phyloP scores from a whole-genome alignment of 2,113 vertebrate genomes.

The Anolis carolinensis region DNA sequence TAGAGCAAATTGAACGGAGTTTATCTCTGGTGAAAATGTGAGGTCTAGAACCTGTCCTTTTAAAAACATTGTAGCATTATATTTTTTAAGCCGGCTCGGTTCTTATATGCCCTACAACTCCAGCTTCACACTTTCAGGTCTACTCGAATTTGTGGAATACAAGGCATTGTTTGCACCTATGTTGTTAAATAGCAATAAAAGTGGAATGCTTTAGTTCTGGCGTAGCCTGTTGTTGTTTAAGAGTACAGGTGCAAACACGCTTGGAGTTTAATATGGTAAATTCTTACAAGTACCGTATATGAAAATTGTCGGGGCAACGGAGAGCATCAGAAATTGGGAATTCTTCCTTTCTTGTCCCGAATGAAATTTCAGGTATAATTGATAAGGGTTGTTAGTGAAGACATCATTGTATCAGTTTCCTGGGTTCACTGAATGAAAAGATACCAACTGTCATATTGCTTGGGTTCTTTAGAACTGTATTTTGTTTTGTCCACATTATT shows the following conservation, averaged over 20 bases:
- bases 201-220: not conserved
- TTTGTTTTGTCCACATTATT: slow-evolving; percentile 10
- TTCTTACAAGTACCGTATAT: not conserved
- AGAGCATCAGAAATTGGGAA: slow-evolving; percentile 28
- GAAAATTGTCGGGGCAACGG: slow-evolving; percentile 24
- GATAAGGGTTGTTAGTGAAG: slow-evolving; percentile 27
- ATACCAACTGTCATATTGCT: not conserved
- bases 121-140: slow-evolving; percentile 18
- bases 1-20: slow-evolving; percentile 31
- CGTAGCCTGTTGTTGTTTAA: not conserved
- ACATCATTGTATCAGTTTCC: slow-evolving; percentile 54
- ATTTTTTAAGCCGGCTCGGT: slow-evolving; percentile 35
- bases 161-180: not conserved
- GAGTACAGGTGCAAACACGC: not conserved
- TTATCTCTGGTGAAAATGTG: not conserved
- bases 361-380: slow-evolving; percentile 41
- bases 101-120: slow-evolving; percentile 21
- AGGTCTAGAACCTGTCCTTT: slow-evolving; percentile 30
- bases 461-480: not conserved
- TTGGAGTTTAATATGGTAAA: slow-evolving; percentile 26
- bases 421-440: slow-evolving; percentile 52
- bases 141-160: slow-evolving; percentile 11
- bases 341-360: slow-evolving; percentile 21
- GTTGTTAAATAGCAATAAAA: not conserved
- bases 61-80: slow-evolving; percentile 24